Percentiles rank a stretch among this genome's conserved stretches.
phyloP scores from a whole-genome alignment of 2,888 invertebrate species.

The Nephrocerus scutellatus region DNA sequence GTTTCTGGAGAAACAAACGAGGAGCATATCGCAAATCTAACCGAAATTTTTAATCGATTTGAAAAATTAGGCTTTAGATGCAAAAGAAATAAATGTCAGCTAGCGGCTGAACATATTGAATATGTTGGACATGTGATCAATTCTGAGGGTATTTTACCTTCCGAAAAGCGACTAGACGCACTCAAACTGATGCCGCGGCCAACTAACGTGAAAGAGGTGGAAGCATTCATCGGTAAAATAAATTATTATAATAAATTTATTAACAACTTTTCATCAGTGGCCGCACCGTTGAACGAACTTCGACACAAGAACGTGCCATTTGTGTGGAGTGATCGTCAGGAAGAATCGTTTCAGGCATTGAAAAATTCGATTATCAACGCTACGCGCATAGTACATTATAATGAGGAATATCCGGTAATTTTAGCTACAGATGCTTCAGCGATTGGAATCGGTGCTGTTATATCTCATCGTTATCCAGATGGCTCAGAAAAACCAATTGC shows the following conservation, averaged over 20 bases:
- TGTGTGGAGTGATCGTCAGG: too few relatives aligned
- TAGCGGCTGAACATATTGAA: too few relatives aligned
- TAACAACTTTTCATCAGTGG: constrained; percentile 11
- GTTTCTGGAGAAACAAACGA: too few relatives aligned
- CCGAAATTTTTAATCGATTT: too few relatives aligned
- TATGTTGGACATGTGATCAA: constrained; percentile 9
- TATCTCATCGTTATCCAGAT: too few relatives aligned
- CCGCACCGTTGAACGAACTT: constrained; percentile 14
- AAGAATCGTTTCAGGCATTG: too few relatives aligned
- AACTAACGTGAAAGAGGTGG: constrained; percentile 12
- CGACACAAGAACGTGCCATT: too few relatives aligned
- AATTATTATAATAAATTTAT: constrained; percentile 21
- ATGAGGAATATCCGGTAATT: constrained; percentile 14
- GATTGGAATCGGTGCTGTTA: constrained; percentile 15
- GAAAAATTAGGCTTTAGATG: too few relatives aligned
- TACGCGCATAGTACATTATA: constrained; percentile 16
- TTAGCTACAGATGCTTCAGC: constrained; percentile 16
- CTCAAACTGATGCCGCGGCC: constrained; percentile 6
- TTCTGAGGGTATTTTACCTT: constrained; percentile 8
- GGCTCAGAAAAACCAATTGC: constrained; percentile 17
- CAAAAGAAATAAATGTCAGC: too few relatives aligned
- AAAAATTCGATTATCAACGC: constrained; percentile 1
- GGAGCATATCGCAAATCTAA: too few relatives aligned
- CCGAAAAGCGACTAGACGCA: constrained; percentile 4
- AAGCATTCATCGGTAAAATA: constrained; percentile 20